Evolutionary conservation across 2,888 invertebrate species (phyloP), one percentile per base, ranked within the genome.

Genomic region (Archaeoteleia sp.): DNA sequence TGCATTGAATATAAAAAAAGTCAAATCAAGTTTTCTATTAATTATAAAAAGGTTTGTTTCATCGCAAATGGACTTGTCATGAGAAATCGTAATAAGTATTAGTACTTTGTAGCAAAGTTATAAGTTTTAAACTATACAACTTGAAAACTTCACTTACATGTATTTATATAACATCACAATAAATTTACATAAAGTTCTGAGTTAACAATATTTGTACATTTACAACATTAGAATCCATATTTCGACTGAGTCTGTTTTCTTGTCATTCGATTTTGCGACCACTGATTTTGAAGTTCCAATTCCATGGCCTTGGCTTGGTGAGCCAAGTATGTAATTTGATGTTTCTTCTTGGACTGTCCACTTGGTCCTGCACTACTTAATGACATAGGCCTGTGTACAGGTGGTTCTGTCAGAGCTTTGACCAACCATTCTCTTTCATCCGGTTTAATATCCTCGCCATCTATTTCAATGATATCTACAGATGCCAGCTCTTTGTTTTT

Each of bases 291-390:
- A 45, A 98, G 86, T 80, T 97, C 96, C 62, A 95, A 89, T 85
- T 98, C 97, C 86, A 96, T 94, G 66, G 95, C 96, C 85, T 97
- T 97, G 1, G 97, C 98, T 90, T 95, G 90, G 84, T 93, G 92
- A 13, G 97, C 97, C 73, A 98, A 88, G 85, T 96, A 97, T 0
- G 97, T 97, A 75, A 98, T 97, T 87, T 98, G 97, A 88, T 98
- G 97, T 85, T 97, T 97, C 73, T 92, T 89, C 73, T 91, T 90
- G 51, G 94, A 93, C 72, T 90, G 90, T 6, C 87, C 87, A n/a
- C 91, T 90, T 0, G 92, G 91, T 73, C 87, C 86, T 63, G 87
- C 84, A 54, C 75, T 80, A 74, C 79, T 83, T 78, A 80, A 78
- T 20, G 82, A 85, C 51, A 80, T 72, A 82, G 88, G 81, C 85